Percentiles rank a stretch among this genome's conserved stretches.
Conservation (phyloP, 1,140 invertebrate genomes). For the Brachionus calyciflorus region DNA sequence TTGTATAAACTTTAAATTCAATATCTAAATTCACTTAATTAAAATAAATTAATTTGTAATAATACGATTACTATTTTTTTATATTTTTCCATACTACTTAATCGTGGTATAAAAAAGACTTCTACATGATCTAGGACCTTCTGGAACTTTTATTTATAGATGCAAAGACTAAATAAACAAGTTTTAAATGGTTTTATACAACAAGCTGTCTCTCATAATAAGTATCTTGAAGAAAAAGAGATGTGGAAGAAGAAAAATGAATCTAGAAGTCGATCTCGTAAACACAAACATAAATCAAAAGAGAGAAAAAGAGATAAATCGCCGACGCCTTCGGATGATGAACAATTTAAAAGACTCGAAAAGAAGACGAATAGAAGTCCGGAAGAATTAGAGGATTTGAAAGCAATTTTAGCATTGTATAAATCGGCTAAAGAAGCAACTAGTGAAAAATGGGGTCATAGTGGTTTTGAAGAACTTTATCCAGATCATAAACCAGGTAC, state of each 20-base stretch:
- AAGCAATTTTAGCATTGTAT: conserved; percentile 43
- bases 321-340: conserved; percentile 5
- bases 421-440: conserved; percentile 31
- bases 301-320: neutral
- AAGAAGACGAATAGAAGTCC: neutral
- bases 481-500: neutral
- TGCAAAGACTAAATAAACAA: conserved; percentile 29
- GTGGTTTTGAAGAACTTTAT: conserved; percentile 23
- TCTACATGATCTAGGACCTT: too few species aligned
- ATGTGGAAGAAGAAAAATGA: conserved; percentile 31
- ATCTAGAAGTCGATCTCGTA: neutral
- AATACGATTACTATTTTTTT: neutral
- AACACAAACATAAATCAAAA: neutral
- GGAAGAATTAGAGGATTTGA: conserved; percentile 44
- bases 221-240: conserved; percentile 37
- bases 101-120: neutral
- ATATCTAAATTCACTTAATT: neutral
- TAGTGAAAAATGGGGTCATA: conserved; percentile 44
- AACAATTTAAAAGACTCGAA: neutral
- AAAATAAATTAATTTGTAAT: neutral
- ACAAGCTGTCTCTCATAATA: conserved; percentile 43
- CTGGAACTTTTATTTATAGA: too few species aligned
- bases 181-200: conserved; percentile 43
- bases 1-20: neutral
- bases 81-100: neutral